Evolutionary conservation across 2,888 invertebrate species (phyloP).

Genomic region (Oxycera nigricornis): DNA sequence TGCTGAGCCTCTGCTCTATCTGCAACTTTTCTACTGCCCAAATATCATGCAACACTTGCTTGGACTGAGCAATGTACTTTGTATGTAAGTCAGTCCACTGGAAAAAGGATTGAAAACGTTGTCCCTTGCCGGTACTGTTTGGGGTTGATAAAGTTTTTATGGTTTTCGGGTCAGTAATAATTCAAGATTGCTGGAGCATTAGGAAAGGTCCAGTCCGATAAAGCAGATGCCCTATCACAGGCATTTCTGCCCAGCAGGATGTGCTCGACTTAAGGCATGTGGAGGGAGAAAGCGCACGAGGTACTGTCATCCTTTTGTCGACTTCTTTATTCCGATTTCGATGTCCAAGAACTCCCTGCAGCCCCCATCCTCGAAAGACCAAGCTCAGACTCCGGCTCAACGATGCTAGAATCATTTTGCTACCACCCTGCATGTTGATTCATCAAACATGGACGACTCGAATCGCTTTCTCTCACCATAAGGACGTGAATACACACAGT

Average conservation of each 20-base stretch:
- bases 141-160: conserved; percentile 48
- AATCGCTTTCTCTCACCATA: background rate
- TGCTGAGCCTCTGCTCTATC: conserved; percentile 9
- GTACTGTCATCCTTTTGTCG: conserved; percentile 26
- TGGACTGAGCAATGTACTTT: background rate
- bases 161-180: conserved; percentile 49
- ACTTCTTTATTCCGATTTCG: conserved; percentile 33
- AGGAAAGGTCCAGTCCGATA: conserved; percentile 42
- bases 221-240: conserved; percentile 42
- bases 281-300: background rate
- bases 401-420: background rate
- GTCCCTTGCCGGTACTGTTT: conserved; percentile 40
- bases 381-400: background rate
- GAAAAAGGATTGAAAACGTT: conserved; percentile 45
- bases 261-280: background rate
- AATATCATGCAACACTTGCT: conserved; percentile 11
- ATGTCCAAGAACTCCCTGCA: background rate
- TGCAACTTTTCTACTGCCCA: background rate
- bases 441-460: conserved; percentile 17
- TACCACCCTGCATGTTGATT: conserved; percentile 12
- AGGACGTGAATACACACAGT: conserved; percentile 28
- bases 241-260: background rate
- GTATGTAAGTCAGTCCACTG: conserved; percentile 29
- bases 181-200: conserved; percentile 47
- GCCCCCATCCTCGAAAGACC: background rate